phyloP scores from a whole-genome alignment of 2,113 vertebrate species.

The Spilogale gracilis region DNA sequence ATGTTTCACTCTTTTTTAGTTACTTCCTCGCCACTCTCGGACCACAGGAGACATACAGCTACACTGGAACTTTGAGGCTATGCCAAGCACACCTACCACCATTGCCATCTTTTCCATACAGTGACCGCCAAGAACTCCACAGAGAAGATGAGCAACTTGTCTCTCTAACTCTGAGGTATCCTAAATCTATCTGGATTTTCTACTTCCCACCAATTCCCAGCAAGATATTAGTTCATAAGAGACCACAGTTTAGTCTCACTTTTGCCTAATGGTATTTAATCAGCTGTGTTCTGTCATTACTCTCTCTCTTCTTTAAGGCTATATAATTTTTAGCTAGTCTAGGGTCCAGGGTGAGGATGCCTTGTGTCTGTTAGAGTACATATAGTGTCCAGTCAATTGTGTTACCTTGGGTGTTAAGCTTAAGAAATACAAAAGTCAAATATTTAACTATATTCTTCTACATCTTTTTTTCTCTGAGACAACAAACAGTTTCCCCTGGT shows the following conservation, averaged over 20 bases:
- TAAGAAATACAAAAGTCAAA: neutral
- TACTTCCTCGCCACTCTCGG: neutral
- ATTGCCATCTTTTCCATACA: neutral
- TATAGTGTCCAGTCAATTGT: neutral
- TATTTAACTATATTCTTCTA: neutral
- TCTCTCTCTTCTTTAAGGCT: neutral
- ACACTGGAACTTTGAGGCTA: neutral
- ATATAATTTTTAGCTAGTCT: neutral
- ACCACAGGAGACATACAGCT: neutral
- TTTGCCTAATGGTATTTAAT: neutral
- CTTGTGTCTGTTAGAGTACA: neutral
- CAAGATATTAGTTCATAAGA: neutral
- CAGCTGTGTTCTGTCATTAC: neutral
- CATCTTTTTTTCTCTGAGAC: neutral
- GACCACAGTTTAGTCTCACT: neutral
- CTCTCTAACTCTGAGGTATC: neutral
- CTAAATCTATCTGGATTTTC: neutral
- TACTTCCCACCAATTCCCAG: neutral
- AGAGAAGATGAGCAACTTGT: neutral
- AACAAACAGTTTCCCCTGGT: neutral
- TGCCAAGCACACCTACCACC: neutral
- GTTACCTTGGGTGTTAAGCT: neutral
- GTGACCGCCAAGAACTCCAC: neutral
- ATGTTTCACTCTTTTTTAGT: neutral
- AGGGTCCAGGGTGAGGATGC: too few relatives aligned